phyloP scores from a whole-genome alignment of 1,140 invertebrate genomes.

The Ephestia elutella region DNA sequence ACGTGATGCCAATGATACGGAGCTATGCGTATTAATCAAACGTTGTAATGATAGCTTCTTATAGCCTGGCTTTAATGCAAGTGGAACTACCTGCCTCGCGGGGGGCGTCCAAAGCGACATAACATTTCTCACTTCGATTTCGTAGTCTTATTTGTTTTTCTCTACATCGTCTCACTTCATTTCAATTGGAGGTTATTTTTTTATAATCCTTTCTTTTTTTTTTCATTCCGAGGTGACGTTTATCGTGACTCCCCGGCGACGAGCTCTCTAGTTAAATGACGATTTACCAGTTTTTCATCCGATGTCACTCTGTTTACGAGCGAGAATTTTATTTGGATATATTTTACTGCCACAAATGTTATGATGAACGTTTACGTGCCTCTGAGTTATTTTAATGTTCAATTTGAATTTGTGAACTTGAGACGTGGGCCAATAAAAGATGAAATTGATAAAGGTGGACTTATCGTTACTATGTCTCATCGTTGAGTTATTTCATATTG shows the following conservation, averaged over 20 bases:
- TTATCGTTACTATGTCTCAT: background rate
- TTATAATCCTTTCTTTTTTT: slow-evolving; percentile 48
- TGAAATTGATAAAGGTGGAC: slow-evolving; percentile 30
- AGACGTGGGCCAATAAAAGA: slow-evolving; percentile 32
- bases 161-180: slow-evolving; percentile 48
- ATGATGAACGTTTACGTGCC: slow-evolving; percentile 54
- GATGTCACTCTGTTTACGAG: slow-evolving; percentile 64
- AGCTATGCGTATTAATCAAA: slow-evolving; percentile 56
- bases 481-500: background rate
- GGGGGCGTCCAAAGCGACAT: slow-evolving; percentile 48
- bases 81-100: slow-evolving; percentile 30
- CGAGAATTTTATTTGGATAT: slow-evolving; percentile 59
- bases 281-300: slow-evolving; percentile 59
- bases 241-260: slow-evolving; percentile 57
- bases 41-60: slow-evolving; percentile 46
- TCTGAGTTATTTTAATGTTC: slow-evolving; percentile 48
- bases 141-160: slow-evolving; percentile 54
- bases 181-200: slow-evolving; percentile 47
- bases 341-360: slow-evolving; percentile 62
- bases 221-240: slow-evolving; percentile 68
- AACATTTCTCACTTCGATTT: slow-evolving; percentile 64
- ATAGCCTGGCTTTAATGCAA: slow-evolving; percentile 18
- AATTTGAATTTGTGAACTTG: slow-evolving; percentile 39
- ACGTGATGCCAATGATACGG: slow-evolving; percentile 52
- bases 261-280: slow-evolving; percentile 49